These are phyloP conservation scores for Philereme vetulata DNA, from an alignment of 2,888 invertebrate species.

Conservation along the genomic window DNA sequence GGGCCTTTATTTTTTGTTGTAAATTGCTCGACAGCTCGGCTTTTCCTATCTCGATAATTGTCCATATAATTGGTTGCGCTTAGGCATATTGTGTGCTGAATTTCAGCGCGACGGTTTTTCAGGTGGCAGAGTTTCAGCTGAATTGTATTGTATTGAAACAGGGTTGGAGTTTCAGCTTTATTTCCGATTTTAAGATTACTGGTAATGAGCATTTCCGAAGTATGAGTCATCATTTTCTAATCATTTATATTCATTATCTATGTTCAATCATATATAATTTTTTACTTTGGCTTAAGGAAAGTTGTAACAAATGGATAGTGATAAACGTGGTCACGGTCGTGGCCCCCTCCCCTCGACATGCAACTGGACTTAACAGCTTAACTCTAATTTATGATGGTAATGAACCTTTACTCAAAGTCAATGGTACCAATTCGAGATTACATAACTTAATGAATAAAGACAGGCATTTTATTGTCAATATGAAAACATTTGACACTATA, in stretches of 20 bases:
- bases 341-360: conserved; percentile 10
- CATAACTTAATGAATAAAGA: too few relatives aligned
- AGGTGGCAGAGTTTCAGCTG: conserved; percentile 32
- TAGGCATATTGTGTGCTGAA: conserved; percentile 65
- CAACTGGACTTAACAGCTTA: conserved; percentile 11
- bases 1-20: conserved; percentile 62
- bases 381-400: conserved; percentile 13
- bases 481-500: too few relatives aligned
- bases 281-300: conserved; percentile 1
- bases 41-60: conserved; percentile 73
- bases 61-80: conserved; percentile 77
- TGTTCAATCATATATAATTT: not conserved
- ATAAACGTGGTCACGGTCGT: conserved; percentile 23
- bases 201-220: too few relatives aligned
- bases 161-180: not conserved
- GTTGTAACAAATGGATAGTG: conserved; percentile 13
- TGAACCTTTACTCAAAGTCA: not conserved
- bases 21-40: conserved; percentile 59
- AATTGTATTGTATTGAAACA: conserved; percentile 12
- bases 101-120: conserved; percentile 46
- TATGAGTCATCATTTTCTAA: too few relatives aligned
- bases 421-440: too few relatives aligned
- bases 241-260: not conserved
- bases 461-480: too few relatives aligned
- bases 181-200: not conserved